These are phyloP conservation scores for Uloborus plumipes DNA, from an alignment of 2,888 invertebrate genomes.

Conservation along the genomic window DNA sequence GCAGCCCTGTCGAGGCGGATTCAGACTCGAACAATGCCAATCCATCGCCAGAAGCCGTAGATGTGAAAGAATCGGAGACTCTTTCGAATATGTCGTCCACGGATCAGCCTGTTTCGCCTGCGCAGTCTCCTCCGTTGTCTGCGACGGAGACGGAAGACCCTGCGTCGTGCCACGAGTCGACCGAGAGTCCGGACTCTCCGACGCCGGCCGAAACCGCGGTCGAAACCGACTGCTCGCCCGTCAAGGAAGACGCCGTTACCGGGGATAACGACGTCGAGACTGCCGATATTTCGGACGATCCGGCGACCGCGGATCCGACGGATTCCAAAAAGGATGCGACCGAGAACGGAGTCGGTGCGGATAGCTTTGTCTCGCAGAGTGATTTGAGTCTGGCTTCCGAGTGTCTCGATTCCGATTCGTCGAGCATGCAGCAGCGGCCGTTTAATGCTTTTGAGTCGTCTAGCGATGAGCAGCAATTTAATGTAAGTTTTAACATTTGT, in stretches of 20 bases:
- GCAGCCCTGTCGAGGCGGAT: background rate
- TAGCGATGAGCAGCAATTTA: conserved; percentile 48
- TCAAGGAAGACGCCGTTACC: conserved; percentile 17
- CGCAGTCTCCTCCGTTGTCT: background rate
- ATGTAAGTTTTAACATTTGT: conserved; percentile 52
- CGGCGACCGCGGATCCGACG: conserved; percentile 16
- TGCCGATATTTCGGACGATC: conserved; percentile 14
- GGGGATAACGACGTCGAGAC: conserved; percentile 30
- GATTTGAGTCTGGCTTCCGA: conserved; percentile 45
- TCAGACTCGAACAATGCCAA: background rate
- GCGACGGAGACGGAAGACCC: conserved; percentile 18
- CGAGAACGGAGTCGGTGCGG: conserved; percentile 8
- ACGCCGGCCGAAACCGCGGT: background rate
- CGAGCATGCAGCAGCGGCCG: conserved; percentile 54
- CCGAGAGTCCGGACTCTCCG: background rate
- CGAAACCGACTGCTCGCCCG: background rate
- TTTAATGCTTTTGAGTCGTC: conserved; percentile 55
- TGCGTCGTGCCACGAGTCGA: background rate
- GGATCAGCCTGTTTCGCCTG: too few species aligned
- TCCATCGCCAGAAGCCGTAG: too few species aligned
- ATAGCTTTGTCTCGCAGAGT: conserved; percentile 31
- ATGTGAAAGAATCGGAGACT: too few species aligned
- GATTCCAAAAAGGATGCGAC: conserved; percentile 34
- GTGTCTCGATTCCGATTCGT: conserved; percentile 56
- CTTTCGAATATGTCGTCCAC: too few species aligned